A percentile compares a stretch with the other conserved stretches of the same genome.
phyloP scores from a whole-genome alignment of 2,888 invertebrate genomes.

The Polyommatus icarus region DNA sequence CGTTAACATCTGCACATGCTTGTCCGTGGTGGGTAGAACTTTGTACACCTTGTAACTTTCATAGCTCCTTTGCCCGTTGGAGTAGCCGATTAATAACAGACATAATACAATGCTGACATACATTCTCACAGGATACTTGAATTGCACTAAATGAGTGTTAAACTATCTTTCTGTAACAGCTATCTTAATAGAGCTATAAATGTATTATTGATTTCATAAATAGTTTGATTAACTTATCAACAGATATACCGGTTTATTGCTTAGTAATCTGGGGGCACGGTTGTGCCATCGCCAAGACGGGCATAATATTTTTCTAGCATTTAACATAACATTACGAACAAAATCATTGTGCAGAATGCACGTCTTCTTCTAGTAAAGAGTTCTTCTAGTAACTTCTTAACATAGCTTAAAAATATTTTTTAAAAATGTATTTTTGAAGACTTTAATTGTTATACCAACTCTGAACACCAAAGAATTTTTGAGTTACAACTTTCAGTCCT shows the following conservation, averaged over 20 bases:
- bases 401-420: too few relatives aligned
- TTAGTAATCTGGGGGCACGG: neutral
- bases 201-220: slow-evolving; percentile 31
- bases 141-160: neutral
- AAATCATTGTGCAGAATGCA: too few relatives aligned
- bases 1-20: slow-evolving; percentile 67
- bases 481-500: too few relatives aligned
- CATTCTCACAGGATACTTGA: neutral
- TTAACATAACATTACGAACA: too few relatives aligned
- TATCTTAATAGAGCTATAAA: slow-evolving; percentile 35
- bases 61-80: slow-evolving; percentile 53
- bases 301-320: too few relatives aligned
- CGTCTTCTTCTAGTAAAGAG: too few relatives aligned
- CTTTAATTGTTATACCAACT: too few relatives aligned
- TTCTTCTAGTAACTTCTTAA: too few relatives aligned
- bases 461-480: too few relatives aligned
- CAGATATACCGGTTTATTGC: slow-evolving; percentile 7
- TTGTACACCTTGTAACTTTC: slow-evolving; percentile 80
- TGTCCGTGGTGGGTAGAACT: slow-evolving; percentile 62
- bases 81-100: neutral
- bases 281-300: too few relatives aligned
- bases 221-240: slow-evolving; percentile 11
- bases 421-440: too few relatives aligned
- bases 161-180: slow-evolving; percentile 36
- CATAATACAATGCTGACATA: slow-evolving; percentile 8